Conservation (phyloP, 53 echinoderm and acorn worm genomes). For the Holothuria leucospilota region DNA sequence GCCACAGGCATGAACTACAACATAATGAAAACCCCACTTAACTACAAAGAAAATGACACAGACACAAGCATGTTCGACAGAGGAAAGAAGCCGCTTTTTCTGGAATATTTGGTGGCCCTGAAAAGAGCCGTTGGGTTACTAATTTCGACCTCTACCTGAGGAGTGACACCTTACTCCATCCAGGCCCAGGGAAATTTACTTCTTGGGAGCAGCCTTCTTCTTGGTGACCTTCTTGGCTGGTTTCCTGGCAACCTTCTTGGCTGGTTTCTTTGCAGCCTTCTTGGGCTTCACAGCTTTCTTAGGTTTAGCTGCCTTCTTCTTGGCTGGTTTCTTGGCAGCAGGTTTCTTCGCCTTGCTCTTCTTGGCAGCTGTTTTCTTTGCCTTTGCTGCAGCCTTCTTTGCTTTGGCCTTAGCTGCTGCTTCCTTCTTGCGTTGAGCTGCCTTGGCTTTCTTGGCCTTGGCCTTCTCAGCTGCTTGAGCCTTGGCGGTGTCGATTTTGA, state of each 20-base stretch:
- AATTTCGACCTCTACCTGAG: no score
- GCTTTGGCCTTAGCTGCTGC: conserved; percentile 49
- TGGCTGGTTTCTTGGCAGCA: conserved; percentile 37
- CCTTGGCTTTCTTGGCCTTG: conserved; percentile 67
- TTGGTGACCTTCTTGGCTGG: conserved; percentile 60
- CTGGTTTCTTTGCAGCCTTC: conserved; percentile 63
- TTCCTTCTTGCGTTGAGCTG: conserved; percentile 65
- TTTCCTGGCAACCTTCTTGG: conserved; percentile 65
- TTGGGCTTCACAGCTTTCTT: background rate
- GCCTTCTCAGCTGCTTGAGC: conserved; percentile 68
- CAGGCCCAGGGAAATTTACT: background rate
- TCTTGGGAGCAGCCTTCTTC: conserved; percentile 57
- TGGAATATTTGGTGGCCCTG: conserved; percentile 86
- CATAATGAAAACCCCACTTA: no score
- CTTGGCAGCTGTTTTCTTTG: conserved; percentile 55
- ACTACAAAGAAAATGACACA: background rate
- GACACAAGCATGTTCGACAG: background rate
- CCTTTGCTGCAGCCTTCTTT: conserved; percentile 50
- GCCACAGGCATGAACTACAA: no score
- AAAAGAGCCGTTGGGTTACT: conserved; percentile 86
- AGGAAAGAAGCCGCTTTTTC: conserved; percentile 49
- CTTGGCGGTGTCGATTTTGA: conserved; percentile 67
- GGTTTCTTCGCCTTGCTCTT: no score
- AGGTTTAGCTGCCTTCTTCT: conserved; percentile 48
- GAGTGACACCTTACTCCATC: background rate